These are phyloP conservation scores for Brachionus sp. DNA, from an alignment of 1,140 invertebrate genomes.

Conservation along the genomic window DNA sequence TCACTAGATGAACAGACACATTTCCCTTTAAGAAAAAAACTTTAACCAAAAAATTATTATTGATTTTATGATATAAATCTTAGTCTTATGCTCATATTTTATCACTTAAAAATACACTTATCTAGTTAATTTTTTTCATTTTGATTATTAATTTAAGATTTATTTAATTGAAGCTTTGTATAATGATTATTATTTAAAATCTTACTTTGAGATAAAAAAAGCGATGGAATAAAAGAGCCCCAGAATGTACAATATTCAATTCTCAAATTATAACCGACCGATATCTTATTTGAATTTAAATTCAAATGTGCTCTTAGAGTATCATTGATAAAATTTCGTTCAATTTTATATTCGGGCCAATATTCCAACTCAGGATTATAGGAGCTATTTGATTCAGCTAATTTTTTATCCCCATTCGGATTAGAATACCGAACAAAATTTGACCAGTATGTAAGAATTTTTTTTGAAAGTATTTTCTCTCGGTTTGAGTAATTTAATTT, in stretches of 20 bases:
- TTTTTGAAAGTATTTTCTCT: constrained; percentile 74
- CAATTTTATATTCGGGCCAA: constrained; percentile 32
- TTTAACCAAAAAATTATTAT: no score
- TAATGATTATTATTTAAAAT: not conserved
- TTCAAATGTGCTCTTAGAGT: constrained; percentile 10
- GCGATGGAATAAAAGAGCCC: constrained; percentile 1
- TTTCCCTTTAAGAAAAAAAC: no score
- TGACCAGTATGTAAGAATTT: constrained; percentile 78
- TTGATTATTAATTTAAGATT: no score
- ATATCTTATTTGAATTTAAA: constrained; percentile 3
- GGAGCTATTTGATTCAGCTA: not conserved
- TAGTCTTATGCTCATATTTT: no score
- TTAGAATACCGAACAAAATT: constrained; percentile 72
- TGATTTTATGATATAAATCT: no score
- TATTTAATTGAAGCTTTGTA: not conserved
- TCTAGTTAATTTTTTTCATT: no score
- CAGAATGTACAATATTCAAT: constrained; percentile 43
- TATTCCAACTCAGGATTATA: not conserved
- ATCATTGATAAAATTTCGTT: not conserved
- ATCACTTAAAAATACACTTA: no score
- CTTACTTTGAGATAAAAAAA: constrained; percentile 40
- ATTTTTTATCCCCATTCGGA: not conserved
- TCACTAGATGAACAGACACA: no score
- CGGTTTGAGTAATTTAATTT: constrained; percentile 68
- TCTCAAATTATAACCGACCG: not conserved